Base-by-base conservation (phyloP, 2,888 invertebrate species). In the Watsonalla cultraria region DNA sequence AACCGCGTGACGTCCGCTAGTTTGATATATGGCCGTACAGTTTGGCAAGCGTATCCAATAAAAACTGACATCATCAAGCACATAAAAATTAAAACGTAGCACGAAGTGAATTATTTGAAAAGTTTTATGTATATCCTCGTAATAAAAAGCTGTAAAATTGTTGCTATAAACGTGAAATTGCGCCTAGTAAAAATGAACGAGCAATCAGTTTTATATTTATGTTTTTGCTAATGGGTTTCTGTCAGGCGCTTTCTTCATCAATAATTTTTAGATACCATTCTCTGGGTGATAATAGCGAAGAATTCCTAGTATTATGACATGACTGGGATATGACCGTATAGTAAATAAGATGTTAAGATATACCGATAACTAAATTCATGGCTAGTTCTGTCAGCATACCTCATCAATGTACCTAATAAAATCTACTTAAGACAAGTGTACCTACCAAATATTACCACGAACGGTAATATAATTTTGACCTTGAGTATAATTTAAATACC, bases 1-100 rank as follows among this genome's bases (percentile, higher is more conserved):
- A n/a, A n/a, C n/a, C n/a, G n/a, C n/a, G n/a, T n/a, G n/a, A n/a
- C n/a, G n/a, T n/a, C n/a, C n/a, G n/a, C n/a, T n/a, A n/a, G n/a
- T n/a, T 24, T 24, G 24, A 24, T 24, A 24, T 24, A 24, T 24
- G 24, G 24, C 4, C 4, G 24, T 24, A 4, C 24, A 24, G 60
- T 62, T 69, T 65, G 58, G 54, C 54, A 54, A 14, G 47, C 57
- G 56, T 54, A 63, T 59, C 57, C 53, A 62, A 65, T 67, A 65
- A 66, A n/a, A 73, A 62, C 61, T 62, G 57, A 64, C 67, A 58
- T 63, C 49, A 60, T 54, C 55, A 58, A 72, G 68, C 61, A 58
- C 47, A 69, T 67, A 65, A 62, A 73, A 68, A 72, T 74, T 58
- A 61, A 64, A 64, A 60, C 51, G 62, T 56, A 35, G 4, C 37